Evolutionary conservation across 2,888 invertebrate species (phyloP), one percentile per base, ranked within the genome.

Genomic region (Andrena haemorrhoa): DNA sequence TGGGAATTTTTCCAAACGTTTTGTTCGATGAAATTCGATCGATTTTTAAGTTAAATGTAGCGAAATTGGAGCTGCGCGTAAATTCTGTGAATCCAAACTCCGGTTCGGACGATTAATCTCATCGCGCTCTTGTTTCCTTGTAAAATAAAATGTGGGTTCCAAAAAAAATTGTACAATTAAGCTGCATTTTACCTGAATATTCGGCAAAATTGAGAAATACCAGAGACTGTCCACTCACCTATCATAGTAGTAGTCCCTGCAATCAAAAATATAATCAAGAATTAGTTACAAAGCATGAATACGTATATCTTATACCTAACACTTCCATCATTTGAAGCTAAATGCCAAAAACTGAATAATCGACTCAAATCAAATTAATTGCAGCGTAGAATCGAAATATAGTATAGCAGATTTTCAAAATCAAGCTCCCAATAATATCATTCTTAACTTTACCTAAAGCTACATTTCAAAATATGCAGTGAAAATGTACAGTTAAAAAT

Each of bases 181-280:
- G 20, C 33, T 26, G 4, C 12, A 16, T 20, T 10, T 4, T 75
- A 75, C 72, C 60, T 73, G 68, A 33, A n/a, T 6, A 23, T 41
- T 29, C 23, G 20, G 58, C 4, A 51, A 49, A 63, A 71, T 53
- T 53, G 51, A 5, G 41, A 6, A 10, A 26, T 26, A 41, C 10
- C 47, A 56, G 8, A 20, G 63, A 29, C 35, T 47, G 71, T 20
- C 5, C 60, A 94, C 96, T 95, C 94, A 96, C 96, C 96, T 96
- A 94, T 96, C 96, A 91, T 96, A 96, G 93, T 96, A 96, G 94
- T 96, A 96, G 94, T 96, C 96, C 96, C 96, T 96, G 96, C 86
- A 95, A 96, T 94, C 95, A 92, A 94, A 93, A 93, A 90, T 29
- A 81, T 29, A 33, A 35, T 3, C 47, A 33, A 71, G 20, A 5